A percentile compares a stretch with the other conserved stretches of the same genome.
Evolutionary conservation across 2,888 invertebrate species (phyloP).

Genomic region (Dryomyza anilis): DNA sequence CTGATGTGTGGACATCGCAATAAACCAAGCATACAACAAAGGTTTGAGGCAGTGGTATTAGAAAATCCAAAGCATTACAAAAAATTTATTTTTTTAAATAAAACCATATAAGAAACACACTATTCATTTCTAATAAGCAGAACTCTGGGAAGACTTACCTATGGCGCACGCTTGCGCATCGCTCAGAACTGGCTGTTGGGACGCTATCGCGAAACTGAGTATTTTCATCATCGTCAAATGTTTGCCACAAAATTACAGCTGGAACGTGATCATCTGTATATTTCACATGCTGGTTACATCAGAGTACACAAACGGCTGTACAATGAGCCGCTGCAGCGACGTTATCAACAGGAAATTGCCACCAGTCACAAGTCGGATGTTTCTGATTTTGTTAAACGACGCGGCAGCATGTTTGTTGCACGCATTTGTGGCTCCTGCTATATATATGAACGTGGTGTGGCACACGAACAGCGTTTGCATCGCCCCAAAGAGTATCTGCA

Average conservation of each 20-base stretch:
- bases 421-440: constrained; percentile 52
- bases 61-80: background rate
- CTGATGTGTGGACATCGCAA: constrained; percentile 57
- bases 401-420: constrained; percentile 53
- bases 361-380: constrained; percentile 48
- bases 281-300: constrained; percentile 62
- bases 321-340: constrained; percentile 54
- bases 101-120: background rate
- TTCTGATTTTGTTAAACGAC: constrained; percentile 51
- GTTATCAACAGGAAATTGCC: constrained; percentile 46
- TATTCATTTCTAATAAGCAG: too few relatives aligned
- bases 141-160: constrained; percentile 50
- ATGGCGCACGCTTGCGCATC: constrained; percentile 53
- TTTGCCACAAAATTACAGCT: constrained; percentile 65
- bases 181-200: constrained; percentile 67
- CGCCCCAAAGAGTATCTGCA: constrained; percentile 48
- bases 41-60: too few relatives aligned
- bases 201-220: constrained; percentile 61
- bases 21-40: constrained; percentile 41
- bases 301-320: constrained; percentile 50
- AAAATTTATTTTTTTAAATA: background rate
- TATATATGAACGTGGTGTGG: constrained; percentile 44
- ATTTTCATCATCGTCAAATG: constrained; percentile 61
- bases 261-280: constrained; percentile 63
- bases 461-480: constrained; percentile 52